A percentile compares a stretch with the other conserved stretches of the same genome.
phyloP scores from a whole-genome alignment of 2,797 vertebrate genomes.

The Gymnothorax reevesii region DNA sequence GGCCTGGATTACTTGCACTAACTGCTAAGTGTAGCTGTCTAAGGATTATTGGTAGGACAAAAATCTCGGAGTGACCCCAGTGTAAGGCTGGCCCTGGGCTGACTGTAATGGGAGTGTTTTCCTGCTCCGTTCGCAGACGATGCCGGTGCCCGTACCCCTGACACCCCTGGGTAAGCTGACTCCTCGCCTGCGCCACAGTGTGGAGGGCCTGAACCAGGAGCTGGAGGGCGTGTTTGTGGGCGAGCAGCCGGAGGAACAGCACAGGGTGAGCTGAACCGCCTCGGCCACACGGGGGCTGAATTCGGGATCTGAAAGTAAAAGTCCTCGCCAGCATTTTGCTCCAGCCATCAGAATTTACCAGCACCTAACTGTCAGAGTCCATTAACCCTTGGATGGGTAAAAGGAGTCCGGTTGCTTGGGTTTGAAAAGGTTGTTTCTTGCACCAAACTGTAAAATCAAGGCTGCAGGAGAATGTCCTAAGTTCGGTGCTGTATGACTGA shows the following conservation, averaged over 20 bases:
- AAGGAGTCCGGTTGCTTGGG: neutral
- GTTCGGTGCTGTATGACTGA: neutral
- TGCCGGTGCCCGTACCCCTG: slow-evolving; percentile 63
- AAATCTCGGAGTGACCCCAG: too few species aligned
- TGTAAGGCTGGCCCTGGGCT: neutral
- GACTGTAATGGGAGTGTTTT: slow-evolving; percentile 41
- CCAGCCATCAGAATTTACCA: too few species aligned
- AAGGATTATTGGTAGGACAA: too few species aligned
- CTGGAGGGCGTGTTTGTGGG: slow-evolving; percentile 87
- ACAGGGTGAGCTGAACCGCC: slow-evolving; percentile 67
- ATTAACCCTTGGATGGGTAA: neutral
- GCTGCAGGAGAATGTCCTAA: neutral
- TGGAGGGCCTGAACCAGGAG: slow-evolving; percentile 88
- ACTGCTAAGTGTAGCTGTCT: too few species aligned
- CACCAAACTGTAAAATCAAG: neutral
- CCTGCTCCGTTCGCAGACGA: slow-evolving; percentile 54
- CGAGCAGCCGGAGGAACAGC: slow-evolving; percentile 75
- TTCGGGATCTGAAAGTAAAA: too few species aligned
- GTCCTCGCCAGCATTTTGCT: too few species aligned
- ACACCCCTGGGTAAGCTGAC: slow-evolving; percentile 68
- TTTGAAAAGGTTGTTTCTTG: neutral
- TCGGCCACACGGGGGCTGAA: too few species aligned
- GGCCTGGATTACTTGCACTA: too few species aligned
- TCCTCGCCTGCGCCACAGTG: slow-evolving; percentile 80
- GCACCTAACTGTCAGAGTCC: too few species aligned